These are phyloP conservation scores for Colletes latitarsis DNA, from an alignment of 1,140 invertebrate genomes.

Conservation along the genomic window DNA sequence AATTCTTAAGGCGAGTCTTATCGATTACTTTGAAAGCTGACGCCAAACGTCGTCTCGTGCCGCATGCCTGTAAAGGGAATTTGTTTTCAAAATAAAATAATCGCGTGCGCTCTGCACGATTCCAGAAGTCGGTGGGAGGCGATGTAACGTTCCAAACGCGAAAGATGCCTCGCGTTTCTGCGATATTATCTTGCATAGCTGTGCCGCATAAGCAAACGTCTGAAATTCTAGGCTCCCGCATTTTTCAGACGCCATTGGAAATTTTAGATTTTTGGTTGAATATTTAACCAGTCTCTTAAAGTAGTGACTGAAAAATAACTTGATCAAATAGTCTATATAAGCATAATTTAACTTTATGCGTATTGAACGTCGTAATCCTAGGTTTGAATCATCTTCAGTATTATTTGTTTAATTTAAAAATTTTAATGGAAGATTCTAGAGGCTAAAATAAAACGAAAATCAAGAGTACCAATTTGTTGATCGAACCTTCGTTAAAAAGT, in stretches of 20 bases:
- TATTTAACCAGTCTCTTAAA: too few species aligned
- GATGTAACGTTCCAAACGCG: background rate
- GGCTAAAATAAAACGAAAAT: too few species aligned
- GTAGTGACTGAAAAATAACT: too few species aligned
- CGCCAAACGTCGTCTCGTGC: conserved; percentile 18
- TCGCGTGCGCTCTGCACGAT: background rate
- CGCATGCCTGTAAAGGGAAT: background rate
- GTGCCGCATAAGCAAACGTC: background rate
- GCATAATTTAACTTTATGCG: too few species aligned
- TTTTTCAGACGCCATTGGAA: background rate
- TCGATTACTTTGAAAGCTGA: conserved; percentile 58
- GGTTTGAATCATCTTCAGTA: too few species aligned
- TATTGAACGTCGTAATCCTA: too few species aligned
- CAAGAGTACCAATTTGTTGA: too few species aligned
- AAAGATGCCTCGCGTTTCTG: background rate
- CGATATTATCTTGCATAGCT: conserved; percentile 8
- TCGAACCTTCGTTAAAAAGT: too few species aligned
- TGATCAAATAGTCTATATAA: too few species aligned
- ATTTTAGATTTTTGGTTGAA: too few species aligned
- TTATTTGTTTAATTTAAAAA: too few species aligned
- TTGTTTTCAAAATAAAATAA: background rate
- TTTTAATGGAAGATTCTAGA: too few species aligned
- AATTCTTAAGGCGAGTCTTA: conserved; percentile 54
- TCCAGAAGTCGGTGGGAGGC: background rate
- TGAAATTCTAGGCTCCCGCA: background rate